phyloP scores from a whole-genome alignment of 2,888 invertebrate genomes.

The Cryptocheilus praepositus region DNA sequence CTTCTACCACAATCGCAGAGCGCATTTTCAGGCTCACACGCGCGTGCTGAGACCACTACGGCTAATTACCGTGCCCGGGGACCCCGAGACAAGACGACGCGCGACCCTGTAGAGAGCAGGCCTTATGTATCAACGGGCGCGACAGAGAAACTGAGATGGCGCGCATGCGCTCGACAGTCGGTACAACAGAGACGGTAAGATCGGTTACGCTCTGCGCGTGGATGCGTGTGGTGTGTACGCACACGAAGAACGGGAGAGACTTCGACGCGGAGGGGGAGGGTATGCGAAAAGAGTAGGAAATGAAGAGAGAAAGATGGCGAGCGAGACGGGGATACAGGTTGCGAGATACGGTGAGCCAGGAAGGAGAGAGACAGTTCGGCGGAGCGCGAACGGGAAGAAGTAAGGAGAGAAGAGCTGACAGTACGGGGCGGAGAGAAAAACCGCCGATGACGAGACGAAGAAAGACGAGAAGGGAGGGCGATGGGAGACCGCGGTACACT shows the following conservation, averaged over 20 bases:
- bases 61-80: slow-evolving; percentile 62
- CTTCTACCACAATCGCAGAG: slow-evolving; percentile 52
- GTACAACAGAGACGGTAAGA: too few species aligned
- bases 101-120: slow-evolving; percentile 13
- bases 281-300: too few species aligned
- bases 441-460: slow-evolving; percentile 5
- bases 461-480: slow-evolving; percentile 15
- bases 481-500: slow-evolving; percentile 19
- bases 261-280: background rate
- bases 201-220: too few species aligned
- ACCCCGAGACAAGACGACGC: slow-evolving; percentile 34
- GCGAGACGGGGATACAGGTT: too few species aligned
- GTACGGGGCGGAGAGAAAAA: slow-evolving; percentile 32
- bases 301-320: slow-evolving; percentile 18
- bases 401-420: slow-evolving; percentile 7
- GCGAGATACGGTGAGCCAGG: background rate
- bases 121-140: too few species aligned
- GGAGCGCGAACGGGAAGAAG: background rate
- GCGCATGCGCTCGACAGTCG: too few species aligned
- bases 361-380: slow-evolving; percentile 11
- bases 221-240: too few species aligned
- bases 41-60: slow-evolving; percentile 63
- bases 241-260: background rate
- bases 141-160: slow-evolving; percentile 19
- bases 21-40: slow-evolving; percentile 68